Percentiles rank a stretch among this genome's conserved stretches.
These are phyloP conservation scores for Agrenia bidenticulata DNA, from an alignment of 2,888 invertebrate species.

Conservation along the genomic window DNA sequence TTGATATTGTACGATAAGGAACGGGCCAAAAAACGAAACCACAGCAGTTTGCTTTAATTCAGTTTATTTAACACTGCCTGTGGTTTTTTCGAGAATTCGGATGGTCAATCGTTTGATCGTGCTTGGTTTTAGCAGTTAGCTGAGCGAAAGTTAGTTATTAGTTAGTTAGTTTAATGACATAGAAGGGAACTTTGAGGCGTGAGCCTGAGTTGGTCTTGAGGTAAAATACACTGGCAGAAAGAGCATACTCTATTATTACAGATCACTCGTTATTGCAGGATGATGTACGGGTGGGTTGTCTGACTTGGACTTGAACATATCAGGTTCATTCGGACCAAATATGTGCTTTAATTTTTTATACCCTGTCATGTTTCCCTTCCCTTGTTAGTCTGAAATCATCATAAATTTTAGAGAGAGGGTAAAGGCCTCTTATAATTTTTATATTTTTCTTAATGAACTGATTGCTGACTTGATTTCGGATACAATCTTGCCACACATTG, in stretches of 20 bases:
- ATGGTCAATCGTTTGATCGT: constrained; percentile 16
- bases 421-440: constrained; percentile 9
- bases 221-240: constrained; percentile 10
- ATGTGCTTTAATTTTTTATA: constrained; percentile 20
- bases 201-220: constrained; percentile 8
- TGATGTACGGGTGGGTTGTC: constrained; percentile 15
- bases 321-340: constrained; percentile 12
- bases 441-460: constrained; percentile 4
- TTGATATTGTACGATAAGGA: no score
- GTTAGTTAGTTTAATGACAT: constrained; percentile 22
- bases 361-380: constrained; percentile 4
- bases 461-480: constrained; percentile 9
- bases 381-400: constrained; percentile 14
- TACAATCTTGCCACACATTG: no score
- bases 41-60: no score
- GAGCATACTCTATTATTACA: constrained; percentile 17
- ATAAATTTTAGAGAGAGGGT: constrained; percentile 13
- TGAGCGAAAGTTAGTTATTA: constrained; percentile 20
- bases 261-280: constrained; percentile 10
- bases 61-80: no score
- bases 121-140: constrained; percentile 13
- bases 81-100: not conserved
- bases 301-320: not conserved
- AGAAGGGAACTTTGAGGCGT: constrained; percentile 9
- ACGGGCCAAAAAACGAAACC: no score